Conservation (phyloP, 2,113 vertebrate species). For the Macrotis lagotis region DNA sequence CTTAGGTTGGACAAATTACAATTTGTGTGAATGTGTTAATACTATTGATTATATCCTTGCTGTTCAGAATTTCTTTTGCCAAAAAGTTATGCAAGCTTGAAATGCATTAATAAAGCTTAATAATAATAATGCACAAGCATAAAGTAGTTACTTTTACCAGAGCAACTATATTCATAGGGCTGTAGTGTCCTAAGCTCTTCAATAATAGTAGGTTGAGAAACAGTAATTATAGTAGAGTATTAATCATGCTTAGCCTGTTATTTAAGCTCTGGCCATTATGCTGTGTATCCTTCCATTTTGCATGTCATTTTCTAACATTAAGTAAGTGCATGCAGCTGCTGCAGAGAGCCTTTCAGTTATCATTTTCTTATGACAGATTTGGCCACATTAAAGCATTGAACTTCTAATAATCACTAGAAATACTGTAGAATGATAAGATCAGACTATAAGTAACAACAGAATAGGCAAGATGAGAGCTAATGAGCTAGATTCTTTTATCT, state of each 20-base stretch:
- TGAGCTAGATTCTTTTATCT: slow-evolving; percentile 87
- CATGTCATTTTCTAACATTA: slow-evolving; percentile 84
- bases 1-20: slow-evolving; percentile 78
- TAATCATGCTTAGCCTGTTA: slow-evolving; percentile 84
- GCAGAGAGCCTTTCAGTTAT: slow-evolving; percentile 81
- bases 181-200: slow-evolving; percentile 79
- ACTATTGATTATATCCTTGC: slow-evolving; percentile 80
- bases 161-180: slow-evolving; percentile 77
- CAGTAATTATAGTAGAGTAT: slow-evolving; percentile 83
- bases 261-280: slow-evolving; percentile 83
- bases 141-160: slow-evolving; percentile 79
- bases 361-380: slow-evolving; percentile 85
- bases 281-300: slow-evolving; percentile 81
- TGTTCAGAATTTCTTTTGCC: slow-evolving; percentile 79
- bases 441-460: slow-evolving; percentile 84
- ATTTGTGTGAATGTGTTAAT: slow-evolving; percentile 69
- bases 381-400: slow-evolving; percentile 85
- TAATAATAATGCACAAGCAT: slow-evolving; percentile 76
- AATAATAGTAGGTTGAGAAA: slow-evolving; percentile 86
- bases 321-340: slow-evolving; percentile 82
- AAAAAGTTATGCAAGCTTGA: slow-evolving; percentile 82
- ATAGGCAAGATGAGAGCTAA: slow-evolving; percentile 85
- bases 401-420: slow-evolving; percentile 82
- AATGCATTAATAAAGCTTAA: slow-evolving; percentile 81
- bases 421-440: slow-evolving; percentile 81